Conservation (phyloP, 2,888 invertebrate species). For the Leistus spinibarbis region DNA sequence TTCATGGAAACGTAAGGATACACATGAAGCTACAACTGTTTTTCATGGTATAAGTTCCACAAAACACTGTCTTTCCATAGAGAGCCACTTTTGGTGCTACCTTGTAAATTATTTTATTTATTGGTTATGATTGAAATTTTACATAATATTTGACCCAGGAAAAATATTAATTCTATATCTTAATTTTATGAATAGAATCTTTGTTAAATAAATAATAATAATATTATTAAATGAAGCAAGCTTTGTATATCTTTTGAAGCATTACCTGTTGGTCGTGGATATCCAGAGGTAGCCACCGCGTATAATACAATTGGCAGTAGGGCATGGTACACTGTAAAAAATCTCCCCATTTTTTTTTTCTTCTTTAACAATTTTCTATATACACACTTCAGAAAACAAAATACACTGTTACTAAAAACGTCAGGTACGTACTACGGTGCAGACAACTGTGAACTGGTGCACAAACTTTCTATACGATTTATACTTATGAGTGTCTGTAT, state of each 20-base stretch:
- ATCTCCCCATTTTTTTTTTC: slow-evolving; percentile 5
- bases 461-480: slow-evolving; percentile 33
- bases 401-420: slow-evolving; percentile 12
- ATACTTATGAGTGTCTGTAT: slow-evolving; percentile 21
- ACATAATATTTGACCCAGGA: too few relatives aligned
- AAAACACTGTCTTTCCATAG: too few relatives aligned
- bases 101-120: too few relatives aligned
- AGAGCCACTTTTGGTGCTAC: too few relatives aligned
- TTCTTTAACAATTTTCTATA: background rate
- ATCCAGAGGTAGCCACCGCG: slow-evolving; percentile 7
- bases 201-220: too few relatives aligned
- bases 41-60: too few relatives aligned
- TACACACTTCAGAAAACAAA: background rate
- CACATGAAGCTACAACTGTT: too few relatives aligned
- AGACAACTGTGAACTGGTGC: slow-evolving; percentile 15
- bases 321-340: slow-evolving; percentile 16
- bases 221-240: too few relatives aligned
- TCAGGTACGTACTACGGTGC: background rate
- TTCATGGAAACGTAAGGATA: too few relatives aligned
- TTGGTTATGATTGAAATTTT: too few relatives aligned
- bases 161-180: too few relatives aligned
- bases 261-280: slow-evolving; percentile 5
- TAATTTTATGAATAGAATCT: too few relatives aligned
- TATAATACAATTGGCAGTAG: background rate
- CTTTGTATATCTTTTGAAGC: background rate